Conservation (phyloP, 2,888 invertebrate genomes). For the Andrena trimmerana region DNA sequence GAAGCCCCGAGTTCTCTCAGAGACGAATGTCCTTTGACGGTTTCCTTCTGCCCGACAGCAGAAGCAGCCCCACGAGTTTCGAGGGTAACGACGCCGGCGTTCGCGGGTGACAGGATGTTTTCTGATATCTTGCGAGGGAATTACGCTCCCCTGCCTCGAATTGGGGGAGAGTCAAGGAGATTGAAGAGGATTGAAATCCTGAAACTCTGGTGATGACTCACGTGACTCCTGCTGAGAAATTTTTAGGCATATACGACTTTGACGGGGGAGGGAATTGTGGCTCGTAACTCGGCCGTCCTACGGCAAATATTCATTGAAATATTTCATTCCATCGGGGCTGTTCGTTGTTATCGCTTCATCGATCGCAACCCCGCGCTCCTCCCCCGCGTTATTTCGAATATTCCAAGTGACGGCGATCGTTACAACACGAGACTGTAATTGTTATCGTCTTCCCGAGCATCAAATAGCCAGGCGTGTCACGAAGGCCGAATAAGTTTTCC, state of each 20-base stretch:
- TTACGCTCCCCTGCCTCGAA: neutral
- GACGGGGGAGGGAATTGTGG: no score
- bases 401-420: neutral
- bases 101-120: slow-evolving; percentile 16
- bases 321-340: neutral
- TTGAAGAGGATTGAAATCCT: neutral
- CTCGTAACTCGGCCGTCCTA: no score
- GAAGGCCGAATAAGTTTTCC: slow-evolving; percentile 4
- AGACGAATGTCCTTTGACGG: slow-evolving; percentile 41
- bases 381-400: neutral
- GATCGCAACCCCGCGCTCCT: neutral
- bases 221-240: neutral
- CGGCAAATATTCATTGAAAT: neutral
- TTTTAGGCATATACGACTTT: neutral
- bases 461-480: slow-evolving; percentile 21
- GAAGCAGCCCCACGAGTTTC: slow-evolving; percentile 16
- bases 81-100: neutral
- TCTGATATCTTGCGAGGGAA: slow-evolving; percentile 8
- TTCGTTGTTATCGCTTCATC: neutral
- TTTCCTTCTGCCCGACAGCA: slow-evolving; percentile 4
- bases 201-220: slow-evolving; percentile 1
- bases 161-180: neutral
- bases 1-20: neutral
- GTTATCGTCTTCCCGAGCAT: neutral
- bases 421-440: neutral